Evolutionary conservation across 2,888 invertebrate genomes (phyloP), one percentile per base, ranked within the genome.

Genomic region (Netelia inedita): DNA sequence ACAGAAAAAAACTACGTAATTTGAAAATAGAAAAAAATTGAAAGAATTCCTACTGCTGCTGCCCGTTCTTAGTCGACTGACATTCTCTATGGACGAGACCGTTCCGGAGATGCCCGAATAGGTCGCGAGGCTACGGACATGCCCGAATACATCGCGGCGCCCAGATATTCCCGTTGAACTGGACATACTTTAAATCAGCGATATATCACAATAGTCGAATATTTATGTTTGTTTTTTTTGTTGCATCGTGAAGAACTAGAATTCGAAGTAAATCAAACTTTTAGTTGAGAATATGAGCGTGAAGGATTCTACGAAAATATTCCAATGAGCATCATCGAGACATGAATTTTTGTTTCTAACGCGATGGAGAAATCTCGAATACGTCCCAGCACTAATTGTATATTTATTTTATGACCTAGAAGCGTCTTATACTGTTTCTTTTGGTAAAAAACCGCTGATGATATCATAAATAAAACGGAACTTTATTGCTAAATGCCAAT

Each of bases 381-480:
- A 50, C 50, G 50, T 50, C 50, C 50, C 50, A 50, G 50, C 50
- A 50, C 50, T 50, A 50, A 50, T 50, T 50, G 50, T 50, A 50
- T 50, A 50, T 50, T 50, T 50, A 50, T 50, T 50, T 50, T 50
- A 50, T 50, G 50, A 50, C 50, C 50, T 50, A 50, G 50, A 50
- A 50, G 50, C 50, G 50, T 50, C 50, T 50, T 50, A 65, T 65
- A 65, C 65, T 41, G 35, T 65, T 65, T 41, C 16, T 65, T 65
- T 65, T 65, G 65, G 65, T 65, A 65, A 65, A 41, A 65, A 65
- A 65, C 41, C 65, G 65, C 41, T 65, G 65, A 41, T 65, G 41
- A 65, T 65, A 65, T 65, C 41, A 65, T 41, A 65, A 65, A 65
- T 65, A 65, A 65, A 65, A 65, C 65, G 65, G 65, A 65, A 41